These are phyloP conservation scores for Mimas tiliae DNA, from an alignment of 2,888 invertebrate species.

Conservation along the genomic window DNA sequence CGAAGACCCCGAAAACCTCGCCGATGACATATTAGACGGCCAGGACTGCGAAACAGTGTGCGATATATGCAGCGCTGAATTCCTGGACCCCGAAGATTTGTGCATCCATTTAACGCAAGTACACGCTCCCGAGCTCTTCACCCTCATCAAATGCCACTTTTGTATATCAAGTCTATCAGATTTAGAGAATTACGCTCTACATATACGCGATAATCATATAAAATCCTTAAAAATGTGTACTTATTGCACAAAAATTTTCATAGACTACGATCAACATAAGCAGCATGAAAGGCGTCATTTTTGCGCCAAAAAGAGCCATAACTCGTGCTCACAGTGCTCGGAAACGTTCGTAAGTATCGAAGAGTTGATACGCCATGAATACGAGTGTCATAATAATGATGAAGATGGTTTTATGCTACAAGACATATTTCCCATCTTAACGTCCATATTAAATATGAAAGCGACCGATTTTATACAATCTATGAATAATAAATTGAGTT, in stretches of 20 bases:
- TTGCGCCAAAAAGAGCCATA: slow-evolving; percentile 31
- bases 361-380: slow-evolving; percentile 50
- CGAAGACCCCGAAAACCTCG: neutral
- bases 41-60: slow-evolving; percentile 57
- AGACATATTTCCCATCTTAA: slow-evolving; percentile 50
- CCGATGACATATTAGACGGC: neutral
- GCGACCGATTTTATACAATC: slow-evolving; percentile 46
- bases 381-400: slow-evolving; percentile 42
- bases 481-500: slow-evolving; percentile 34
- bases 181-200: slow-evolving; percentile 52
- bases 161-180: slow-evolving; percentile 50
- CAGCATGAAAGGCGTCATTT: slow-evolving; percentile 58
- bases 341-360: slow-evolving; percentile 39
- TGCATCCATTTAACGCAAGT: slow-evolving; percentile 59
- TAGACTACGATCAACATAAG: slow-evolving; percentile 34
- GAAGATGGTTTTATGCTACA: slow-evolving; percentile 54
- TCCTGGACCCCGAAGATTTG: slow-evolving; percentile 42
- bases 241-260: slow-evolving; percentile 58
- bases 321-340: slow-evolving; percentile 61
- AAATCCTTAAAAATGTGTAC: slow-evolving; percentile 49
- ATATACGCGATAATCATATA: slow-evolving; percentile 60
- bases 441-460: slow-evolving; percentile 58
- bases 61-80: slow-evolving; percentile 43
- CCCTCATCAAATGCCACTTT: slow-evolving; percentile 51
- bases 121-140: slow-evolving; percentile 41